phyloP scores from a whole-genome alignment of 2,888 invertebrate genomes.

The Protodeltote pygarga region DNA sequence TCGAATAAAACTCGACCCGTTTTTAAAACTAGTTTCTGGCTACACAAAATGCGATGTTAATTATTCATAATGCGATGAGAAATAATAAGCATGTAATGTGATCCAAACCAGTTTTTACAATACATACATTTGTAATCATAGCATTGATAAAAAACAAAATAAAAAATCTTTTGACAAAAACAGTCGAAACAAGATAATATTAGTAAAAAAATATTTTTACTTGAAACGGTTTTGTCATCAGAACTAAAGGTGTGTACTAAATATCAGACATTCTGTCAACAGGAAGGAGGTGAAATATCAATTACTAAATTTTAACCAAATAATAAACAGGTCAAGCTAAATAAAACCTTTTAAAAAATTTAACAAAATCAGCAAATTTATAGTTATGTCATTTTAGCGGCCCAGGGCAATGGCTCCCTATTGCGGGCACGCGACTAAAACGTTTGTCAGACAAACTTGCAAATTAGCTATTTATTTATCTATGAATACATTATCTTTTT shows the following conservation, averaged over 20 bases:
- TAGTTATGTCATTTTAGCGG: too few species aligned
- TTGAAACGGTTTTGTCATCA: too few species aligned
- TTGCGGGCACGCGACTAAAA: constrained; percentile 34
- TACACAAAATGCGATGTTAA: constrained; percentile 14
- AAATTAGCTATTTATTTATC: too few species aligned
- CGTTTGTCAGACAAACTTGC: constrained; percentile 33
- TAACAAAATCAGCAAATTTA: too few species aligned
- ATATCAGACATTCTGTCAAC: too few species aligned
- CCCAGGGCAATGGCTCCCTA: constrained; percentile 6
- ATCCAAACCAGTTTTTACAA: constrained; percentile 16
- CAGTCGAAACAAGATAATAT: background rate
- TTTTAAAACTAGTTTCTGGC: constrained; percentile 17
- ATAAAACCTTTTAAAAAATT: too few species aligned
- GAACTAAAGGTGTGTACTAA: too few species aligned
- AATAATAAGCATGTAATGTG: constrained; percentile 12
- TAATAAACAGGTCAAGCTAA: too few species aligned
- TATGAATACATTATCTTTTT: too few species aligned
- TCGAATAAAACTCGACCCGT: constrained; percentile 15
- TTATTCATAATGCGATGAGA: constrained; percentile 31
- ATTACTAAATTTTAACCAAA: too few species aligned
- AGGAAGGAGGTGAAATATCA: too few species aligned
- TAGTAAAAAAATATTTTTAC: too few species aligned
- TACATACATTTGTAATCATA: constrained; percentile 1
- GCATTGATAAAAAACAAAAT: background rate
- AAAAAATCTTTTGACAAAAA: background rate